Evolutionary conservation across 53 echinoderm and acorn worm species (phyloP), one percentile per base, ranked within the genome.

Genomic region (Temnopleurus reevesii): DNA sequence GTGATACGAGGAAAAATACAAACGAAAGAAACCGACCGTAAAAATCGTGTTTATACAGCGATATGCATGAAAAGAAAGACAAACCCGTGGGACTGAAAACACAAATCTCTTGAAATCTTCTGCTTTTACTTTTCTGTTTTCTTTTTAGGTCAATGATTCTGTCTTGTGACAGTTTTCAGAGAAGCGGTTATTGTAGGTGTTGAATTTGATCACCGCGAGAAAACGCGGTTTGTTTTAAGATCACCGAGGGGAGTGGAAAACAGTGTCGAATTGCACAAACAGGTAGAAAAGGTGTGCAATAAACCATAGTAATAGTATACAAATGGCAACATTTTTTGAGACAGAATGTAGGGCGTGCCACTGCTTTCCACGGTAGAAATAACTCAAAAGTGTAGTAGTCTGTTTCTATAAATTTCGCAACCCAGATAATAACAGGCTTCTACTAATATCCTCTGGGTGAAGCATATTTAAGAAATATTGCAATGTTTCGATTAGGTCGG

Each of bases 81-180:
- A 71, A 71, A 4, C 71, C 41, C 71, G 21, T 71, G 71, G 71
- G 71, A 71, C 71, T n/a, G 7, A 6, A 26, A 31, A 12, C 17
- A 71, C 19, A 71, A 71, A 71, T 71, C 43, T 38, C 71, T n/a
- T 38, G 71, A 71, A 71, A 71, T 71, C 71, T 6, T 71, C 71
- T 71, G 36, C 43, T 1, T 71, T 38, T 19, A 21, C 41, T 25
- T 41, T 36, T 8, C 19, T 71, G 36, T 35, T 33, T 8, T 23
- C 8, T 21, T 64, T 21, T 33, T 31, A 33, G 63, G 63, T 63
- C 34, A 71, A 8, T 23, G 8, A 33, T 38, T 71, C 41, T 71
- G n/a, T 41, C 36, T 71, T 41, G 36, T 58, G 8, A 17, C n/a
- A n/a, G 21, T 8, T 41, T 71, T 71, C 71, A 41, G 4, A 9